Evolutionary conservation across 2,113 vertebrate genomes (phyloP).

Genomic region (Brachyhypopomus gauderio): DNA sequence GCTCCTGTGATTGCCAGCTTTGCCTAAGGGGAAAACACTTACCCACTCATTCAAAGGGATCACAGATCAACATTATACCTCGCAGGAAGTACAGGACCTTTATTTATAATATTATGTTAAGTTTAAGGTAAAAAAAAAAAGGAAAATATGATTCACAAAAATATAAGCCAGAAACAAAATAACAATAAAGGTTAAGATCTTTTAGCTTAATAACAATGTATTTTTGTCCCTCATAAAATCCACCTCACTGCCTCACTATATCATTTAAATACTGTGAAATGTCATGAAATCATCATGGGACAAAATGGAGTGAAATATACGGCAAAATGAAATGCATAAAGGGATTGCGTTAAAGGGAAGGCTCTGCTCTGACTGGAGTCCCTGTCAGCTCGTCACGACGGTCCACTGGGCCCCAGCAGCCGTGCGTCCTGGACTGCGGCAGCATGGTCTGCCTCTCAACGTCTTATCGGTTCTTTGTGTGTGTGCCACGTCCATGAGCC

Average conservation of each 20-base stretch:
- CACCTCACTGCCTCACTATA: neutral
- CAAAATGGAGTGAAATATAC: neutral
- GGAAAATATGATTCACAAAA: too few species aligned
- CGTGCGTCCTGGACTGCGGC: neutral
- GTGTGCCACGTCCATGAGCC: conserved; percentile 21
- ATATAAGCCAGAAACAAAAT: neutral
- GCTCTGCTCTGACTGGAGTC: conserved; percentile 52
- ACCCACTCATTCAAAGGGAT: conserved; percentile 10
- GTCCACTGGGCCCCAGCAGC: conserved; percentile 36
- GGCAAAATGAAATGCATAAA: neutral
- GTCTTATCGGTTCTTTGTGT: conserved; percentile 11
- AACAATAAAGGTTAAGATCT: neutral
- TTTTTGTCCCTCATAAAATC: neutral
- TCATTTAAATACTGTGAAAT: neutral
- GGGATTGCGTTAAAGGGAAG: conserved; percentile 32
- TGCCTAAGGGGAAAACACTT: conserved; percentile 12
- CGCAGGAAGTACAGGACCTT: neutral
- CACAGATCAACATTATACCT: neutral
- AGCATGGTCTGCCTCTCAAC: too few species aligned
- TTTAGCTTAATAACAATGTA: neutral
- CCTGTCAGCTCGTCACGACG: conserved; percentile 52
- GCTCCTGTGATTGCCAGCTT: conserved; percentile 1
- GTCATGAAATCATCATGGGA: neutral
- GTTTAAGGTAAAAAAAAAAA: too few species aligned
- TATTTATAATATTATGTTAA: neutral